Conservation (phyloP, 2,888 invertebrate species). For the Harmothoe impar region DNA sequence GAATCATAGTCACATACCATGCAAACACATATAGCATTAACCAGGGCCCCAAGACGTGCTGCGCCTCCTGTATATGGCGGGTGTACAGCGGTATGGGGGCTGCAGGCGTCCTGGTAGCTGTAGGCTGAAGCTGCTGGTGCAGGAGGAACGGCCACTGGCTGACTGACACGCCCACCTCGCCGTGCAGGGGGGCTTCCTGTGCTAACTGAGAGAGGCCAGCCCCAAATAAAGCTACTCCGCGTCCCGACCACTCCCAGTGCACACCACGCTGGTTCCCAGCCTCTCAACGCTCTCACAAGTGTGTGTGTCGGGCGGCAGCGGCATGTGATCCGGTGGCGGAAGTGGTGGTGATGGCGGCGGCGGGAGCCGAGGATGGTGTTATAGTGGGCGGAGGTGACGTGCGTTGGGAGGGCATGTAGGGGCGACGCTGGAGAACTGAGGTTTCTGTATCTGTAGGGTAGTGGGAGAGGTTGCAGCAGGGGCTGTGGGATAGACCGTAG, state of each 20-base stretch:
- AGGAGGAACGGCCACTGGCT: too few relatives aligned
- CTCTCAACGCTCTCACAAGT: conserved; percentile 5
- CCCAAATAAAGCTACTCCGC: conserved; percentile 6
- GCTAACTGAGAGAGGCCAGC: neutral
- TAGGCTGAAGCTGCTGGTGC: too few relatives aligned
- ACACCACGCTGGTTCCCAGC: neutral
- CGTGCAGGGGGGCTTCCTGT: neutral
- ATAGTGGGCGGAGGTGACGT: too few relatives aligned
- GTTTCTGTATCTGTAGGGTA: neutral
- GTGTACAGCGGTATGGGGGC: too few relatives aligned
- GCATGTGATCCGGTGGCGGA: neutral
- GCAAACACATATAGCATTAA: too few relatives aligned
- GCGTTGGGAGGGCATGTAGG: too few relatives aligned
- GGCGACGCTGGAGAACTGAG: too few relatives aligned
- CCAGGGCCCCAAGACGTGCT: too few relatives aligned
- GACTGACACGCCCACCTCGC: neutral
- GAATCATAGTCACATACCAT: too few relatives aligned
- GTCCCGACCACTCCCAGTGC: neutral
- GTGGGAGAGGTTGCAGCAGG: neutral
- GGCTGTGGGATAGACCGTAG: neutral
- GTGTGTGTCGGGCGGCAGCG: conserved; percentile 11
- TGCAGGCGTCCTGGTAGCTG: too few relatives aligned
- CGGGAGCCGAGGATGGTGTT: too few relatives aligned
- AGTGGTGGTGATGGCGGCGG: neutral
- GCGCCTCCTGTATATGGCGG: too few relatives aligned